These are phyloP conservation scores for Dynastes grantii DNA, from an alignment of 2,888 invertebrate species.

Conservation along the genomic window DNA sequence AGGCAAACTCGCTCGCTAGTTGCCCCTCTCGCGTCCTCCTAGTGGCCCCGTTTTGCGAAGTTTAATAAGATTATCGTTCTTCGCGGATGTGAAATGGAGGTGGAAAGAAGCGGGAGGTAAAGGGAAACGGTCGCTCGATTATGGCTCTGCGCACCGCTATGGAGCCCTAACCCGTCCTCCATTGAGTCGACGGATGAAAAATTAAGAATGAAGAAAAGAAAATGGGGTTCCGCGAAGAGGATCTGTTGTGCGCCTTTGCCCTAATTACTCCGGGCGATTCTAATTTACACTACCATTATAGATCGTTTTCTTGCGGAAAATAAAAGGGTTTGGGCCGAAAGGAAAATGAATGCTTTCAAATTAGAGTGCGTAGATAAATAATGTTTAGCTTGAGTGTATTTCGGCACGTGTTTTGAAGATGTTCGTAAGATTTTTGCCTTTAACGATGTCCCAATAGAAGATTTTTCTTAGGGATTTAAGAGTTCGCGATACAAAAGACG, in stretches of 20 bases:
- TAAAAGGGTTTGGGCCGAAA: too few relatives aligned
- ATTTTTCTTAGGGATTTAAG: too few relatives aligned
- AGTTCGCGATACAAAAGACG: too few relatives aligned
- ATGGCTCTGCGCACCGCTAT: constrained; percentile 25
- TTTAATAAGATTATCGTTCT: constrained; percentile 43
- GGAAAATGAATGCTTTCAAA: too few relatives aligned
- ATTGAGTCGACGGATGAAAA: constrained; percentile 42
- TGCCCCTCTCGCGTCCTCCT: neutral
- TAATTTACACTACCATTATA: too few relatives aligned
- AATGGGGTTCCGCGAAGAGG: neutral
- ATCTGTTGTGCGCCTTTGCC: neutral
- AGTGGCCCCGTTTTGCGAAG: neutral
- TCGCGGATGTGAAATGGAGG: neutral
- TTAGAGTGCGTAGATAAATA: too few relatives aligned
- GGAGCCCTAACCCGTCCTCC: neutral
- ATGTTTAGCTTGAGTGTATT: too few relatives aligned
- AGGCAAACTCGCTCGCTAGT: neutral
- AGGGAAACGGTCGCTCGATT: neutral
- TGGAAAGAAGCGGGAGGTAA: neutral
- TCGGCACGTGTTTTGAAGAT: too few relatives aligned
- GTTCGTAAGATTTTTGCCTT: too few relatives aligned
- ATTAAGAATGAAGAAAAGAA: constrained; percentile 7
- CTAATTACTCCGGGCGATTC: neutral
- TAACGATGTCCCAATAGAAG: too few relatives aligned
- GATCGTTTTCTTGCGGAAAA: too few relatives aligned